These are phyloP conservation scores for Perizoma flavofasciatum DNA, from an alignment of 2,888 invertebrate species.

Conservation along the genomic window DNA sequence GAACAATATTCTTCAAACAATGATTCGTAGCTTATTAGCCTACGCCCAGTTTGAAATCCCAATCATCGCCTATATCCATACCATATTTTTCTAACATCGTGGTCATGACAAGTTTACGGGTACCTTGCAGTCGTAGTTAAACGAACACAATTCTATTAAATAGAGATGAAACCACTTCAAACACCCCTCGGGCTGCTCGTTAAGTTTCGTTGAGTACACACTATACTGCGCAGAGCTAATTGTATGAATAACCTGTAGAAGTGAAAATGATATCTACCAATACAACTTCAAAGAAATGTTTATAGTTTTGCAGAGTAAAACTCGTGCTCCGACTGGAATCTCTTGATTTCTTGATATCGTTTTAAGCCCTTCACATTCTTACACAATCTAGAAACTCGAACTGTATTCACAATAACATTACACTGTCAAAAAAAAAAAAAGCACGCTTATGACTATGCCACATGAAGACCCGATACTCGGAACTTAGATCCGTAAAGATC, in stretches of 20 bases:
- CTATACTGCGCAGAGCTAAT: constrained; percentile 29
- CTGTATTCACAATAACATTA: too few relatives aligned
- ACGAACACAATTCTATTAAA: constrained; percentile 37
- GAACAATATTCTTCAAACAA: not conserved
- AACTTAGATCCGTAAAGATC: too few relatives aligned
- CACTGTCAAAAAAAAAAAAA: too few relatives aligned
- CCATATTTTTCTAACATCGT: constrained; percentile 15
- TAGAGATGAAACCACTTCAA: constrained; percentile 26
- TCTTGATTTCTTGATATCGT: too few relatives aligned
- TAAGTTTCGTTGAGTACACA: constrained; percentile 28
- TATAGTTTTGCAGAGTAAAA: too few relatives aligned
- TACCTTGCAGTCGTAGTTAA: constrained; percentile 23
- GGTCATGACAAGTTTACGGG: constrained; percentile 29
- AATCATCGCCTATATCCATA: constrained; percentile 8
- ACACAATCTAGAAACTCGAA: too few relatives aligned
- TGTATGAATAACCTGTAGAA: constrained; percentile 18
- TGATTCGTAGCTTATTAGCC: not conserved
- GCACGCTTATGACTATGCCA: too few relatives aligned
- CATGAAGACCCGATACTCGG: too few relatives aligned
- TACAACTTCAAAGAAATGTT: not conserved
- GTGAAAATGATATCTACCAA: not conserved
- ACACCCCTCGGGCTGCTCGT: constrained; percentile 32
- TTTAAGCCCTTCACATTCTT: too few relatives aligned
- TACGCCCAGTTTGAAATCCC: not conserved
- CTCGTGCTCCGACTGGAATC: too few relatives aligned